A percentile compares a stretch with the other conserved stretches of the same genome.
These are phyloP conservation scores for Polyodon spathula DNA, from an alignment of 2,113 vertebrate genomes.

Conservation along the genomic window DNA sequence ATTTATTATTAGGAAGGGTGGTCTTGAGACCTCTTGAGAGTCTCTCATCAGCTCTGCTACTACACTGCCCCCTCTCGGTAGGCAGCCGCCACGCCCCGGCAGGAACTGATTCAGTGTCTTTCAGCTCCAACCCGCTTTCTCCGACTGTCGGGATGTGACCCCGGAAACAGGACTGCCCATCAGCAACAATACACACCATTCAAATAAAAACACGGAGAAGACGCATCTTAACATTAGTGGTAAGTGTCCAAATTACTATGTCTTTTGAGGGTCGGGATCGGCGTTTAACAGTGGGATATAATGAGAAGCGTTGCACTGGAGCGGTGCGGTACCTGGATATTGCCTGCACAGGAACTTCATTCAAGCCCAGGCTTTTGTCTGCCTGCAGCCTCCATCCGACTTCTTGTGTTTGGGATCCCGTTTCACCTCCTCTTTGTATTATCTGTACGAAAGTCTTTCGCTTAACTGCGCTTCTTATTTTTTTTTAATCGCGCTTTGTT, in stretches of 20 bases:
- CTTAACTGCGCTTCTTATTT: too few species aligned
- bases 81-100: not conserved
- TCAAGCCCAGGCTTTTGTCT: too few species aligned
- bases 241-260: slow-evolving; percentile 32
- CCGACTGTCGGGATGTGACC: slow-evolving; percentile 70
- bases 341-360: too few species aligned
- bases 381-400: too few species aligned
- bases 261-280: not conserved
- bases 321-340: slow-evolving; percentile 42
- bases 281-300: not conserved
- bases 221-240: slow-evolving; percentile 67
- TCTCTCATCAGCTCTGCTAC: too few species aligned
- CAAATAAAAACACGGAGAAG: slow-evolving; percentile 53
- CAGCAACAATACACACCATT: slow-evolving; percentile 57
- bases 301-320: not conserved
- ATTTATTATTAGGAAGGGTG: too few species aligned
- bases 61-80: slow-evolving; percentile 33
- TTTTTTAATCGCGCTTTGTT: too few species aligned
- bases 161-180: slow-evolving; percentile 64
- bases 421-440: too few species aligned
- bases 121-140: slow-evolving; percentile 35
- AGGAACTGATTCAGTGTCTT: slow-evolving; percentile 24
- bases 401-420: too few species aligned
- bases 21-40: too few species aligned
- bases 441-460: too few species aligned